Evolutionary conservation across 2,113 vertebrate species (phyloP).

Genomic region (Phylloscopus trochilus): DNA sequence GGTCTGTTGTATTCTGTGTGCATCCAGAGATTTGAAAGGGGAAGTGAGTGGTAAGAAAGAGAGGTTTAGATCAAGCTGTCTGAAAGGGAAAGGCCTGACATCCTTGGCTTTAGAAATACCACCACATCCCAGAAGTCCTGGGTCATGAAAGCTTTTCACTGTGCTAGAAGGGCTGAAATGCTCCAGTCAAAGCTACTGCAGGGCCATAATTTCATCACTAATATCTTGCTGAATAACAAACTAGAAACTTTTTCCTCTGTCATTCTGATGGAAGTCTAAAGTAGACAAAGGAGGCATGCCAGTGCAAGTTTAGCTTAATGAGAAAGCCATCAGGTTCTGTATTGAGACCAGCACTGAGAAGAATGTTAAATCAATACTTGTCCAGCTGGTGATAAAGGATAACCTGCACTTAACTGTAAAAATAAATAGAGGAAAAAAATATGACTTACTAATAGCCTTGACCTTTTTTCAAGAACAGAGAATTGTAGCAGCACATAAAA

Average conservation of each 20-base stretch:
- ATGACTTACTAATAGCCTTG: neutral
- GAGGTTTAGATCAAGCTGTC: neutral
- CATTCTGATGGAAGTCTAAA: neutral
- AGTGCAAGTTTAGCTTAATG: slow-evolving; percentile 1
- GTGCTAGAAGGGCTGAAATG: neutral
- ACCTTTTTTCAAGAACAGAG: neutral
- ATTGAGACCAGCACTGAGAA: neutral
- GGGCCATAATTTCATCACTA: neutral
- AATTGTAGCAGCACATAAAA: neutral
- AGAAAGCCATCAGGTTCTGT: neutral
- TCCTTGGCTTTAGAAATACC: neutral
- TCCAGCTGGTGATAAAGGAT: neutral
- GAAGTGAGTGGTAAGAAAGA: neutral
- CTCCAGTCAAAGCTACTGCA: neutral
- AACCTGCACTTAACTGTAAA: neutral
- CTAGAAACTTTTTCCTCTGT: neutral
- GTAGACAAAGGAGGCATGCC: neutral
- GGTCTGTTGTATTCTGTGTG: neutral
- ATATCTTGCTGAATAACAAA: neutral
- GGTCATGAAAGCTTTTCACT: neutral
- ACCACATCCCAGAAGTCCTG: neutral
- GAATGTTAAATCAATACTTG: neutral
- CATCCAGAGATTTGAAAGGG: neutral
- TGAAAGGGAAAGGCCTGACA: neutral
- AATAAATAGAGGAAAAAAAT: neutral